Evolutionary conservation across 1,140 invertebrate species (phyloP), one percentile per base, ranked within the genome.

Genomic region (Eubasilissa regina): DNA sequence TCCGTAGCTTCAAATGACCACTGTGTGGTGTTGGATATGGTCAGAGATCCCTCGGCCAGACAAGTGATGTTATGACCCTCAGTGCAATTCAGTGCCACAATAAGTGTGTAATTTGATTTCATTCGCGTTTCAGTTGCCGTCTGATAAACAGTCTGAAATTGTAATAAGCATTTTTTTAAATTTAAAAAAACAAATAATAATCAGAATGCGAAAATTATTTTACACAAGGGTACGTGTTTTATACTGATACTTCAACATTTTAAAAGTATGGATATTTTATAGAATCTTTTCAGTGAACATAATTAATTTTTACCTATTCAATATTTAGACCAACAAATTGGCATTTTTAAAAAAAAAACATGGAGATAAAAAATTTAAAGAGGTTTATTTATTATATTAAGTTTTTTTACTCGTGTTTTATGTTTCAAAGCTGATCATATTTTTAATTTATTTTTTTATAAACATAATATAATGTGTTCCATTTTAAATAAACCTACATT

Each of bases 81-180:
- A 0, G 51, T 51, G 58, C 77, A 79, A 13, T 79, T 74, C 43
- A 79, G 43, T 15, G 15, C 73, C 1, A 75, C 66, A 25, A 72
- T 35, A 0, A 79, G 58, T 0, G 58, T 81, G 45, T 48, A 74
- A 25, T 48, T n/a, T 58, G 55, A 82, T 64, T 44, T 51, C 66
- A 62, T 60, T 60, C 81, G n/a, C 17, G 55, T 82, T 80, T 80
- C 75, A 58, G 79, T 68, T 66, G 81, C 78, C 0, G 70, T 75
- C 51, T 77, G 44, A 21, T 56, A 75, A 15, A 64, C 35, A 45
- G n/a, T 80, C 60, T 80, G 45, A 19, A 53, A 80, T 82, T 11
- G 12, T 80, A 45, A 81, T 4, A 70, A 47, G 1, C n/a, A 70
- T 47, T 47, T 35, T 35, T 3, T 3, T 35, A 35, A 35, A 70